Evolutionary conservation across 2,797 vertebrate genomes (phyloP), one percentile per base, ranked within the genome.

Genomic region (Coendou prehensilis): DNA sequence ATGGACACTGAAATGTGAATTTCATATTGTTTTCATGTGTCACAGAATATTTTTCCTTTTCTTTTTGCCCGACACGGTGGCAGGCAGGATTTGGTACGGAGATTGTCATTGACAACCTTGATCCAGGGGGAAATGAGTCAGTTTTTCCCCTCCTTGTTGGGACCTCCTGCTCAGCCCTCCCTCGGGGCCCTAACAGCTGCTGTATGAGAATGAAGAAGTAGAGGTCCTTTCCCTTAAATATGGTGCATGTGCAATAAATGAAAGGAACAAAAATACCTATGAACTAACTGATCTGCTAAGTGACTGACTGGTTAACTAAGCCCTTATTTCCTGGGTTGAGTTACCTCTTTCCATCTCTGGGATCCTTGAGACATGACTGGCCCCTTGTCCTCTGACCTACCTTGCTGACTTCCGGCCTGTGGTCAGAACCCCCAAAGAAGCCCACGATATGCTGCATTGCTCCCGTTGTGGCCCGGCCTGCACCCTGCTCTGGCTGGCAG

Each of bases 291-390:
- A 61, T 18, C 28, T 67, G 3, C 45, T 9, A 45, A 79, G 57
- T 50, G 78, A 37, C 28, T 71, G 33, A 37, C 78, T 28, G 11
- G 54, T 13, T 85, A 52, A 26, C 47, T 11, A 50, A 83, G 69
- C 41, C 88, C 30, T 96, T 47, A 59, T 56, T 81, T 89, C 59
- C 18, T 69, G 30, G 41, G 10, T 67, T 85, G 71, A 91, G 64
- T 81, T 23, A 67, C 13, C 30, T n/a, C 52, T 2, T 79, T 15
- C n/a, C 20, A 9, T n/a, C 75, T 78, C 69, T 85, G 87, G 71
- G 57, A 9, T 87, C 63, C 78, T 56, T 81, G 30, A 69, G 85
- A 23, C 33, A 2, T 0, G 26, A 37, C 23, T 63, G 85, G 71
- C 28, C 69, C 41, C 6, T 67, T 67, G 52, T 57, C 61, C 28